Conservation (phyloP, 2,113 vertebrate species). For the Apistogramma diplotaenia region DNA sequence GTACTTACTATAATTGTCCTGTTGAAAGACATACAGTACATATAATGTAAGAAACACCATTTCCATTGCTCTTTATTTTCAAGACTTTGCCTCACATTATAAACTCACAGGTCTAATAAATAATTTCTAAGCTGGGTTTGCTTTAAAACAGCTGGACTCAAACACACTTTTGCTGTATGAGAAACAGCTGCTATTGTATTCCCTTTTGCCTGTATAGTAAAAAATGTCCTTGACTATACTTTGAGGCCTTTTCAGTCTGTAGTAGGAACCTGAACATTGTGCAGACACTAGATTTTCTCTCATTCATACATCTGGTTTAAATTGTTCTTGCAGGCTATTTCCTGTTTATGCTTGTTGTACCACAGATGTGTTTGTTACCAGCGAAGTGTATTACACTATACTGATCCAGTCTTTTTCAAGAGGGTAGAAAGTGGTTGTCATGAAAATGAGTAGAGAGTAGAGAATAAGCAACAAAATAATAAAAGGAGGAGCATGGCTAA, state of each 20-base stretch:
- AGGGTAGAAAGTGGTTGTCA: too few relatives aligned
- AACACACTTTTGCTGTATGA: neutral
- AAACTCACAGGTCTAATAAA: neutral
- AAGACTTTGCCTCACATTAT: neutral
- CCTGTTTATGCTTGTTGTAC: neutral
- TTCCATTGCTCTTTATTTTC: neutral
- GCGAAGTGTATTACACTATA: too few relatives aligned
- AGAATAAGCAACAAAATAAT: neutral
- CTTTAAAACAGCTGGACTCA: neutral
- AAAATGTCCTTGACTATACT: neutral
- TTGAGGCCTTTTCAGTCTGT: neutral
- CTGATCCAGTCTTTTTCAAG: too few relatives aligned
- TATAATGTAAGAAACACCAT: neutral
- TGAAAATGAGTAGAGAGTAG: too few relatives aligned
- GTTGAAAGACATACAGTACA: accelerated
- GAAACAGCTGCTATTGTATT: neutral
- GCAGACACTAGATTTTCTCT: neutral
- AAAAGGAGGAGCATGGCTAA: neutral
- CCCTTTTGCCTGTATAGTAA: neutral
- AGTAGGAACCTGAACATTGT: accelerated
- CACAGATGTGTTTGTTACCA: accelerated
- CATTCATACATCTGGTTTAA: neutral
- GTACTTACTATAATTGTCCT: neutral
- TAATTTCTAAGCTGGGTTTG: neutral
- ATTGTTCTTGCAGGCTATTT: neutral